phyloP scores from a whole-genome alignment of 2,797 vertebrate species.

The Oophaga sylvatica region DNA sequence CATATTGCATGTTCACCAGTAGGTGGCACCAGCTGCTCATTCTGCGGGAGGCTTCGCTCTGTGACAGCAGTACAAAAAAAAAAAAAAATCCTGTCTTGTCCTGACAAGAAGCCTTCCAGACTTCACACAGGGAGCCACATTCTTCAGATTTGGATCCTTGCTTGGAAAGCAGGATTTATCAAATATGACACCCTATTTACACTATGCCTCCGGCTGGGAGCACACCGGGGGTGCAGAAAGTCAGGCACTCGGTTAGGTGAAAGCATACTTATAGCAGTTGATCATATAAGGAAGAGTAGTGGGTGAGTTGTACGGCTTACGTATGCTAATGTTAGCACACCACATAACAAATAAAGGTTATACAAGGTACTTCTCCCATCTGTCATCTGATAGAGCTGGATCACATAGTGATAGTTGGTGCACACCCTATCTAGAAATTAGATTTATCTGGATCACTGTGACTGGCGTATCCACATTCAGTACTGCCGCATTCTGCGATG shows the following conservation, averaged over 20 bases:
- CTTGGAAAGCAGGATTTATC: constrained; percentile 46
- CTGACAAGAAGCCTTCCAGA: constrained; percentile 49
- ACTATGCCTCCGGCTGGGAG: constrained; percentile 21
- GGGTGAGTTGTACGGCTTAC: not conserved
- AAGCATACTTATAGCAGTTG: not conserved
- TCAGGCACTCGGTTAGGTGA: not conserved
- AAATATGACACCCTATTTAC: constrained; percentile 44
- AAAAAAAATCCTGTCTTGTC: constrained; percentile 14
- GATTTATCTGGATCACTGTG: not conserved
- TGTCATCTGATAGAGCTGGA: not conserved
- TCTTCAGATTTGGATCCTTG: constrained; percentile 50
- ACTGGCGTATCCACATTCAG: not conserved
- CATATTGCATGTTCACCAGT: constrained; percentile 2
- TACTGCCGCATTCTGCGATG: not conserved
- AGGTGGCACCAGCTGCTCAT: constrained; percentile 5
- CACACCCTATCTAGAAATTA: not conserved
- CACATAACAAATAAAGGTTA: not conserved
- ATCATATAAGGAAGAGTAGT: constrained; percentile 36
- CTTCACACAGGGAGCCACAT: constrained; percentile 44
- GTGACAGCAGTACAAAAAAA: not conserved
- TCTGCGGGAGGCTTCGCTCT: not conserved
- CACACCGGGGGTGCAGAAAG: not conserved
- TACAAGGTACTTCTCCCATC: not conserved
- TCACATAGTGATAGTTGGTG: not conserved
- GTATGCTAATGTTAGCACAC: not conserved